Evolutionary conservation across 2,113 vertebrate genomes (phyloP).

Genomic region (Pardalotus punctatus): DNA sequence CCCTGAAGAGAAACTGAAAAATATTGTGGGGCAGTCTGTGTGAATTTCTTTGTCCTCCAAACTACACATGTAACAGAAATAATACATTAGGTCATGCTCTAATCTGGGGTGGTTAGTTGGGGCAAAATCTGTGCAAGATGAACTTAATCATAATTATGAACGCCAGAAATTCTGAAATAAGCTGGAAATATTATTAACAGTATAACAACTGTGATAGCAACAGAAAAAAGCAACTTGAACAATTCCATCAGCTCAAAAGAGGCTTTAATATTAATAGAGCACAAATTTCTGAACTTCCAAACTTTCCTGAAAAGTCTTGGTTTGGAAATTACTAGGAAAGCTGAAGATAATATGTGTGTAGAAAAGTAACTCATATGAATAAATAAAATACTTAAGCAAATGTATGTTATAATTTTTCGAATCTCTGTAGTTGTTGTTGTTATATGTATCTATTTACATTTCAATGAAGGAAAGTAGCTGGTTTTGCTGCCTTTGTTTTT

Average conservation of each 20-base stretch:
- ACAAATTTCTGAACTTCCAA: background rate
- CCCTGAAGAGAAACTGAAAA: background rate
- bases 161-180: background rate
- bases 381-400: background rate
- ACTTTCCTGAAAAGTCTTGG: background rate
- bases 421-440: background rate
- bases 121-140: background rate
- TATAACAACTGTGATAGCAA: background rate
- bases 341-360: background rate
- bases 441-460: background rate
- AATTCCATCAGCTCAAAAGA: background rate
- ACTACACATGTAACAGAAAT: background rate
- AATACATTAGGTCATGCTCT: background rate
- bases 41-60: background rate
- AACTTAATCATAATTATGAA: background rate
- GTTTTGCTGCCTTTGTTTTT: background rate
- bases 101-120: background rate
- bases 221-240: background rate
- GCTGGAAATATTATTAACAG: background rate
- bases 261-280: background rate
- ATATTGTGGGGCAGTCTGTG: background rate
- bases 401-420: background rate
- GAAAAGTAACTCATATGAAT: background rate
- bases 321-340: background rate
- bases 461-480: background rate